Evolutionary conservation across 2,797 vertebrate species (phyloP), one percentile per base, ranked within the genome.

Genomic region (Adelosebastes latens): DNA sequence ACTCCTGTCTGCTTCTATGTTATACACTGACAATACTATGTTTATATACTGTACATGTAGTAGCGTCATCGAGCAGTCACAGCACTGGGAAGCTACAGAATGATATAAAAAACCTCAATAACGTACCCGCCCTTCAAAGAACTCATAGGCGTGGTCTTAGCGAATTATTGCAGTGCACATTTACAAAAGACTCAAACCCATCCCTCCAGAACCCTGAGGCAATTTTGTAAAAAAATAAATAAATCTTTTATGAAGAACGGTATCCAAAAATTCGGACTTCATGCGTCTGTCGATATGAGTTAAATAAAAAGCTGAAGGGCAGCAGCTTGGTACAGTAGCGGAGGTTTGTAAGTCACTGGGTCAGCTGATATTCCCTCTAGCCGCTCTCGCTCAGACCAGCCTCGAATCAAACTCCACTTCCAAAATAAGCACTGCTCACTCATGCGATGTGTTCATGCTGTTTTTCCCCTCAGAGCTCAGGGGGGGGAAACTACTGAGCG

Each of bases 341-440:
- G 32, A 29, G 62, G 56, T 83, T 83, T 88, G 42, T 75, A 75
- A 87, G 75, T 85, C 90, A 87, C 55, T 25, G 55, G 77, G 72
- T 87, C 84, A 71, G 70, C 69, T 58, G 16, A 74, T 81, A 5
- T 56, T 79, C 60, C 77, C 82, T 56, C 39, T 34, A 63, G 81
- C 65, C 72, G 36, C 72, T 49, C 31, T 10, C 12, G 2, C 58
- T 68, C 67, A 18, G 55, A 62, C 76, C 53, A 12, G 2, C 86
- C 52, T 74, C 16, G 3, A 69, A 42, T 84, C 82, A 73, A 76
- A 81, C 74, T 79, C 31, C 70, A 16, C 14, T 20, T 83, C 80
- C 62, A 79, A 63, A 89, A 87, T 86, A 81, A 86, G 70, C 82
- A 56, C 20, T 77, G 80, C 79, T 87, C 88, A 62, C 63, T 77